Conservation (phyloP, 1,140 invertebrate genomes). For the Vollenhovia emeryi region DNA sequence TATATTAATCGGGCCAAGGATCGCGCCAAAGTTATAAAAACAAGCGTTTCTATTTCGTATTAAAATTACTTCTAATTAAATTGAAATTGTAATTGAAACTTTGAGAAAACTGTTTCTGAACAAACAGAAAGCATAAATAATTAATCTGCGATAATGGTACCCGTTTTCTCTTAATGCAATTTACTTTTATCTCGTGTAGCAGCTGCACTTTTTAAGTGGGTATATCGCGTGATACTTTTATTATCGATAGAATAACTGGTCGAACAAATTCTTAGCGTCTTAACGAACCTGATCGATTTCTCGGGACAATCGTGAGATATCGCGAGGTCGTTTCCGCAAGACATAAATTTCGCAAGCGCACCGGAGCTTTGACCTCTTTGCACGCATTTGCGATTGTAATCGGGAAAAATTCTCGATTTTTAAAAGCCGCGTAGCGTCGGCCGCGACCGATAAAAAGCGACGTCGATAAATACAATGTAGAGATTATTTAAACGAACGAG, state of each 20-base stretch:
- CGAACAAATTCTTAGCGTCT: neutral
- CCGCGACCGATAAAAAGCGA: constrained; percentile 40
- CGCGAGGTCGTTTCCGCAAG: neutral
- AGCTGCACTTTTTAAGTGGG: neutral
- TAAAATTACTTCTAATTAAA: constrained; percentile 9
- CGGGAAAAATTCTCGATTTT: constrained; percentile 40
- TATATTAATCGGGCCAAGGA: constrained; percentile 7
- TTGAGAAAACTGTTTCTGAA: neutral
- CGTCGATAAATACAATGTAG: constrained; percentile 58
- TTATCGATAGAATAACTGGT: neutral
- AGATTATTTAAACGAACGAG: constrained; percentile 60
- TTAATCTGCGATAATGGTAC: neutral
- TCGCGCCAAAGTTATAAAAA: constrained; percentile 14
- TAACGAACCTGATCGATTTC: neutral
- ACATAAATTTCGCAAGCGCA: constrained; percentile 14
- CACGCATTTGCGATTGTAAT: constrained; percentile 38
- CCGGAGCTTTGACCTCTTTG: neutral
- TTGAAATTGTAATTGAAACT: constrained; percentile 3
- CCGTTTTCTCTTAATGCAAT: neutral
- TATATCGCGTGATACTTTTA: neutral
- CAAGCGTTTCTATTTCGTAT: neutral
- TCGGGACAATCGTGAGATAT: neutral
- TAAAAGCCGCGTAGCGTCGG: constrained; percentile 11
- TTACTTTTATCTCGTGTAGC: neutral
- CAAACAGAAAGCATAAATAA: neutral